Conservation (phyloP, 2,113 vertebrate genomes). For the Oplegnathus fasciatus region DNA sequence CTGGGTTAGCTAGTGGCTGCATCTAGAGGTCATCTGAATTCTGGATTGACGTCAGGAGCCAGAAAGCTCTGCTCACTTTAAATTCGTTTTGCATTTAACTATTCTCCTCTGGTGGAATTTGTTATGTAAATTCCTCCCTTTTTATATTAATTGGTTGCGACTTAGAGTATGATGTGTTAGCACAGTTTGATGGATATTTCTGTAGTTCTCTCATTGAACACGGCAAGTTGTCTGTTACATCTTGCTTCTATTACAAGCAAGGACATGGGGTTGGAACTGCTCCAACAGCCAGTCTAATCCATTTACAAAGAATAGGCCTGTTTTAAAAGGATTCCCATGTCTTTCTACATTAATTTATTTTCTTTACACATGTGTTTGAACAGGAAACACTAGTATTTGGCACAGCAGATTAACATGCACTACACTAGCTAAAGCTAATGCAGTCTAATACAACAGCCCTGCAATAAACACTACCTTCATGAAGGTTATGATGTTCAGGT, state of each 20-base stretch:
- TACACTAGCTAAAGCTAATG: not conserved
- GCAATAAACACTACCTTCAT: not conserved
- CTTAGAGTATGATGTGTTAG: conserved; percentile 1
- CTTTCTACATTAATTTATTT: conserved; percentile 17
- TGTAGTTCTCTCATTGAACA: conserved; percentile 28
- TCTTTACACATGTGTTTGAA: conserved; percentile 7
- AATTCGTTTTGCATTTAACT: not conserved
- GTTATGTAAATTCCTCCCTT: not conserved
- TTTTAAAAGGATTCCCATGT: conserved; percentile 39
- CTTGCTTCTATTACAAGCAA: conserved; percentile 35
- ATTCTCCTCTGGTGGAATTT: conserved; percentile 4
- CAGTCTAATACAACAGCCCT: not conserved
- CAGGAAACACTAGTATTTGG: not conserved
- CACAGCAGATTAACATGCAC: not conserved
- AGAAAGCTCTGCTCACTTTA: not conserved
- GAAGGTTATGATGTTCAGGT: not conserved
- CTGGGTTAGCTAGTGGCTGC: conserved; percentile 36
- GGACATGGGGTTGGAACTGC: conserved; percentile 30
- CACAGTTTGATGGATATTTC: conserved; percentile 30
- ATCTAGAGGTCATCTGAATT: conserved; percentile 54
- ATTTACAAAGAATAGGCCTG: conserved; percentile 30
- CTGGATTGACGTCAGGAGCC: conserved; percentile 29
- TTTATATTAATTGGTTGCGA: conserved; percentile 32
- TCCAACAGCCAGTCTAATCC: conserved; percentile 37
- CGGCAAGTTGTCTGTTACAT: conserved; percentile 45